phyloP scores from a whole-genome alignment of 2,797 vertebrate species.

The Chrysocyon brachyurus region DNA sequence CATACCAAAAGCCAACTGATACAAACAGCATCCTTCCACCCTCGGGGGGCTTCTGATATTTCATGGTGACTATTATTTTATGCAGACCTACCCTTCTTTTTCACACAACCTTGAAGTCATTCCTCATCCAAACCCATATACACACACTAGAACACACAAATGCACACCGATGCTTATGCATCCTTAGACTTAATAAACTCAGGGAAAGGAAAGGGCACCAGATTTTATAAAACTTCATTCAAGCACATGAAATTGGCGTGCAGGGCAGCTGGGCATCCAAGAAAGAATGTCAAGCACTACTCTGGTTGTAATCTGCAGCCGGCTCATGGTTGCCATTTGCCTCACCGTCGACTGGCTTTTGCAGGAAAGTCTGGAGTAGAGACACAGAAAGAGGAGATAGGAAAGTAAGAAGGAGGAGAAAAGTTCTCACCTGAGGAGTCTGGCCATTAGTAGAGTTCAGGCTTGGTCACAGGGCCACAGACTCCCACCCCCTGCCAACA shows the following conservation, averaged over 20 bases:
- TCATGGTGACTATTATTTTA: slow-evolving; percentile 3
- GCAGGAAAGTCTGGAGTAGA: neutral
- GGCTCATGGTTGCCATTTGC: neutral
- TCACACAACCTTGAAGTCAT: slow-evolving; percentile 41
- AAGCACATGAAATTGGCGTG: neutral
- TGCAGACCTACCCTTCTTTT: slow-evolving; percentile 38
- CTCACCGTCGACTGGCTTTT: neutral
- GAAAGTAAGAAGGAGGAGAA: neutral
- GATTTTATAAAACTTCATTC: neutral
- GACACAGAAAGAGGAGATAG: slow-evolving; percentile 44
- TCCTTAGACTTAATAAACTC: neutral
- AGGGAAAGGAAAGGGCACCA: neutral
- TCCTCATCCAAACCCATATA: neutral
- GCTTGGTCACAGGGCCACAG: neutral
- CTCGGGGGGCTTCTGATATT: neutral
- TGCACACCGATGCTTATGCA: neutral
- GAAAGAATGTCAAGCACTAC: slow-evolving; percentile 36
- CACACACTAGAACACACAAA: neutral
- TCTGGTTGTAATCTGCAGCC: neutral
- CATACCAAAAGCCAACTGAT: slow-evolving; percentile 4
- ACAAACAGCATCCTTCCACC: neutral
- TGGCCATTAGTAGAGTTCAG: neutral
- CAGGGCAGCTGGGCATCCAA: neutral
- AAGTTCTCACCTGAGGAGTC: slow-evolving; percentile 3
- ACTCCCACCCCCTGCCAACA: neutral